Conservation (phyloP, 2,797 vertebrate genomes). For the Allobates femoralis region DNA sequence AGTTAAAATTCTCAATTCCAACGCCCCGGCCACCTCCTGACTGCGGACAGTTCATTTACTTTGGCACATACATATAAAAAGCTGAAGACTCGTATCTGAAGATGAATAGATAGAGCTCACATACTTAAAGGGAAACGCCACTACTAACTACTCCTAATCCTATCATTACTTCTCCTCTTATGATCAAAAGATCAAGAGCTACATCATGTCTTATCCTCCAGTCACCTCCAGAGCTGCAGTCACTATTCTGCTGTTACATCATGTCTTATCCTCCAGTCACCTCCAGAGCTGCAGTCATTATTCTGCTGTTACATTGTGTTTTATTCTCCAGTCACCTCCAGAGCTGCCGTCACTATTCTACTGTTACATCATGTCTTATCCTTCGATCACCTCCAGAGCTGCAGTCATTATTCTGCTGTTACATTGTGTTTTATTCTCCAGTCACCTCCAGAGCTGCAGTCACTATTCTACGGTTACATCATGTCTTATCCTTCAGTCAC, state of each 20-base stretch:
- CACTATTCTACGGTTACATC: not conserved
- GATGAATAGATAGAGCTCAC: conserved; percentile 72
- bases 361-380: too few relatives aligned
- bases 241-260: not conserved
- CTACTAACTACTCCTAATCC: not conserved
- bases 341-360: too few relatives aligned
- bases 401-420: too few relatives aligned
- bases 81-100: conserved; percentile 79
- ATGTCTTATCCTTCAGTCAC: not conserved
- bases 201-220: too few relatives aligned
- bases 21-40: conserved; percentile 70
- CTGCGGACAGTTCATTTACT: conserved; percentile 75
- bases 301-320: too few relatives aligned
- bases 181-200: not conserved
- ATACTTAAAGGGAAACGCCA: not conserved
- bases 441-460: too few relatives aligned
- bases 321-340: too few relatives aligned
- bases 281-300: not conserved
- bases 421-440: too few relatives aligned
- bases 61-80: conserved; percentile 78
- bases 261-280: not conserved
- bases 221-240: too few relatives aligned
- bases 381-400: too few relatives aligned
- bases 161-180: not conserved
- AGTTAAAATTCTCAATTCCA: conserved; percentile 71